Conservation (phyloP, 1,140 invertebrate species). For the Drosophila punjabiensis region DNA sequence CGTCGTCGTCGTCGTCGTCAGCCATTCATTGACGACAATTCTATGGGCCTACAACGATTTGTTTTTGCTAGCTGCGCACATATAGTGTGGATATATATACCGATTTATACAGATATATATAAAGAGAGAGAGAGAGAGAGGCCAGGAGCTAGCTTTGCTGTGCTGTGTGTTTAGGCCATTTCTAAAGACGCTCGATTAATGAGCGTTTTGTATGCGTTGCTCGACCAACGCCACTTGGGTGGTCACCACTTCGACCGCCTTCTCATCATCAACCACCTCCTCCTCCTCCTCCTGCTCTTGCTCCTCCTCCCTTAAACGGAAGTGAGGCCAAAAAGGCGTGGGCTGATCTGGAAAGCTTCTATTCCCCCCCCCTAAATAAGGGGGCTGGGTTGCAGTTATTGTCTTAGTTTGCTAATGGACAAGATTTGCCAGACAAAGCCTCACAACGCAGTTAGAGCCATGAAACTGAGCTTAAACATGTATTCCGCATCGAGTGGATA, state of each 20-base stretch:
- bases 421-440: constrained; percentile 32
- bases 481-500: neutral
- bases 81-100: constrained; percentile 19
- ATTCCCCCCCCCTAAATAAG: neutral
- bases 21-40: constrained; percentile 78
- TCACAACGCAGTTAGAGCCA: constrained; percentile 30
- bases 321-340: constrained; percentile 37
- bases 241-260: constrained; percentile 24
- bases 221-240: constrained; percentile 64
- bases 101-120: constrained; percentile 23
- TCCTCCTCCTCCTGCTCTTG: too few species aligned
- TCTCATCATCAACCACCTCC: neutral
- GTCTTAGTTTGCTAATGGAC: constrained; percentile 52
- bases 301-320: constrained; percentile 33
- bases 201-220: constrained; percentile 79
- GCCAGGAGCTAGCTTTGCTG: neutral
- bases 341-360: constrained; percentile 1
- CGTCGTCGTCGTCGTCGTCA: constrained; percentile 25
- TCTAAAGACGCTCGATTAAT: constrained; percentile 66
- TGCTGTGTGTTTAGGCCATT: constrained; percentile 35
- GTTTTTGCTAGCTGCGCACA: constrained; percentile 44
- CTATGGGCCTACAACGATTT: constrained; percentile 44
- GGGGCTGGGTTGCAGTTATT: constrained; percentile 26
- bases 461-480: constrained; percentile 26
- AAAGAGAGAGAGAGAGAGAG: neutral